Percentiles rank a stretch among this genome's conserved stretches.
phyloP scores from a whole-genome alignment of 2,797 vertebrate genomes.

The Poeciliopsis paucimaculata region DNA sequence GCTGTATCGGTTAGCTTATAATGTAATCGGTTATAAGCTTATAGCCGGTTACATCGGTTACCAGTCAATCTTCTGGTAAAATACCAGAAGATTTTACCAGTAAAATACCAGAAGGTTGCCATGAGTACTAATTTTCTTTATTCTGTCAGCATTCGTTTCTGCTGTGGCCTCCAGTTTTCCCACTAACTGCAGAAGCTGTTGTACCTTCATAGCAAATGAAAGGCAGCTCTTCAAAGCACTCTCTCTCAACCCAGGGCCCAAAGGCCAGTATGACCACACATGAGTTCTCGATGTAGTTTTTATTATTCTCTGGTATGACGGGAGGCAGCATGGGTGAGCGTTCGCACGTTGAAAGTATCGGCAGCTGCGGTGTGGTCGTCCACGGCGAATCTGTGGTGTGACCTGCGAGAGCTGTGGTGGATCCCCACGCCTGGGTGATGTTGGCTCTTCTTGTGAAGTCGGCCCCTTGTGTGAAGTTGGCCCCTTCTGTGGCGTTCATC shows the following conservation, averaged over 20 bases:
- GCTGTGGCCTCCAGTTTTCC: no score
- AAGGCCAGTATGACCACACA: slow-evolving; percentile 74
- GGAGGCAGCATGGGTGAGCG: background rate
- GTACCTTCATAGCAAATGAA: slow-evolving; percentile 82
- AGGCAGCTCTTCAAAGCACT: slow-evolving; percentile 57
- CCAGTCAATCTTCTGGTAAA: background rate
- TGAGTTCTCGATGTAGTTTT: slow-evolving; percentile 46
- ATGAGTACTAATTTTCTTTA: background rate
- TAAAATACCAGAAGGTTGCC: background rate
- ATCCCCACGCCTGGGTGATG: accelerated
- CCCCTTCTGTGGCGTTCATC: no score
- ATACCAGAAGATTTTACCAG: background rate
- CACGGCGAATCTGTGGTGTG: background rate
- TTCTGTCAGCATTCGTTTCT: background rate
- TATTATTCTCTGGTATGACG: background rate
- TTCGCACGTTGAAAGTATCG: background rate
- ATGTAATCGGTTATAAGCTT: background rate
- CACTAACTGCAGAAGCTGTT: background rate
- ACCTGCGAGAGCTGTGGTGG: background rate
- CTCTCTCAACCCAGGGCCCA: slow-evolving; percentile 76
- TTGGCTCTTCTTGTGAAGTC: background rate
- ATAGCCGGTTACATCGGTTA: no score
- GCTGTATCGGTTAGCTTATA: background rate
- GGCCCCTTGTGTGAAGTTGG: no score
- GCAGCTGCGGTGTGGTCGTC: background rate